These are phyloP conservation scores for Podarcis siculus DNA, from an alignment of 2,797 vertebrate species.

Conservation along the genomic window DNA sequence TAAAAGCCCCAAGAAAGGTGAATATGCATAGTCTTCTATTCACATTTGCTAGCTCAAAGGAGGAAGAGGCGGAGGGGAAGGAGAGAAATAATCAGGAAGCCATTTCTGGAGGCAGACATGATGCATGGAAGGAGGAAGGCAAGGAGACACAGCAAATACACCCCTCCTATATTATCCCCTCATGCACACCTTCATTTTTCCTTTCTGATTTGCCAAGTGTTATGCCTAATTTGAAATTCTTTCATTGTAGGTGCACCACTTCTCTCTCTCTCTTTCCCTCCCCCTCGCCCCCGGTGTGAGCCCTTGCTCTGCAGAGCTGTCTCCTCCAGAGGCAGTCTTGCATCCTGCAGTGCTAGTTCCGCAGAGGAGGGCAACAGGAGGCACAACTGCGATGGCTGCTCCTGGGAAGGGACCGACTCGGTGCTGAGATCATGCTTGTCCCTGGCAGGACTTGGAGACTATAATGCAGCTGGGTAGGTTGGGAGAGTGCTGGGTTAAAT, in stretches of 20 bases:
- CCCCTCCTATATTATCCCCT: background rate
- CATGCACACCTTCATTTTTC: conserved; percentile 16
- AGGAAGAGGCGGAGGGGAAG: conserved; percentile 14
- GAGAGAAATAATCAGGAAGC: conserved; percentile 43
- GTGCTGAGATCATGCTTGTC: background rate
- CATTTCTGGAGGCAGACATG: conserved; percentile 35
- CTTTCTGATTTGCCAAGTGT: conserved; percentile 40
- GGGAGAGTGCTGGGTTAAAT: background rate
- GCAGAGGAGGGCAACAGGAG: conserved; percentile 75
- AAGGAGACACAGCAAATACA: conserved; percentile 41
- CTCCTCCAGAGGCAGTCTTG: conserved; percentile 69
- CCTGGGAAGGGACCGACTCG: conserved; percentile 15
- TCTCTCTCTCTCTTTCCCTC: conserved; percentile 39
- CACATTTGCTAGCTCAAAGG: background rate
- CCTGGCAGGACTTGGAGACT: background rate
- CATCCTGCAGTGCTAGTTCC: conserved; percentile 74
- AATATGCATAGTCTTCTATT: conserved; percentile 46
- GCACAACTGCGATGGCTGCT: conserved; percentile 52
- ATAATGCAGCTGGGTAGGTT: conserved; percentile 23
- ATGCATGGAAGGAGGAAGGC: conserved; percentile 29
- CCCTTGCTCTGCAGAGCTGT: conserved; percentile 67
- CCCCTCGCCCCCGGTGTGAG: conserved; percentile 23
- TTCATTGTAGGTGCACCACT: conserved; percentile 61
- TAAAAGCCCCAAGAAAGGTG: background rate
- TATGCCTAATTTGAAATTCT: conserved; percentile 63